phyloP scores from a whole-genome alignment of 1,140 invertebrate genomes.

The Drosophila kepulauana region DNA sequence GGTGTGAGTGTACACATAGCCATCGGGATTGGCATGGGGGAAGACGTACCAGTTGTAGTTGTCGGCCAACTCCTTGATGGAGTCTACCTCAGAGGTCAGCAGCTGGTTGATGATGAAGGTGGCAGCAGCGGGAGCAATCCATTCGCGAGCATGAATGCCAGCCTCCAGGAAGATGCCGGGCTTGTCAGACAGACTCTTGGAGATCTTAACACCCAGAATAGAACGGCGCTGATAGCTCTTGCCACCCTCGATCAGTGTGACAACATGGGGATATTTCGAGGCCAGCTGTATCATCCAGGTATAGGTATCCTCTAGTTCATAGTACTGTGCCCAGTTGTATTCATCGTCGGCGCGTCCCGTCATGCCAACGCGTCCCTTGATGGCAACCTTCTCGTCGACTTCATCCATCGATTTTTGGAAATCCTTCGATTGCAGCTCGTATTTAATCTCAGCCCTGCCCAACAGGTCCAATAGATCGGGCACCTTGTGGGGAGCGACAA shows the following conservation, averaged over 20 bases:
- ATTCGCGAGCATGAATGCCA: slow-evolving; percentile 91
- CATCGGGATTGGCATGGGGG: slow-evolving; percentile 91
- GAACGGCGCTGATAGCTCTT: slow-evolving; percentile 87
- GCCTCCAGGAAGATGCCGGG: slow-evolving; percentile 86
- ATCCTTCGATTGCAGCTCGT: slow-evolving; percentile 68
- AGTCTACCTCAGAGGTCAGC: slow-evolving; percentile 85
- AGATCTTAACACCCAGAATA: slow-evolving; percentile 88
- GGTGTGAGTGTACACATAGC: slow-evolving; percentile 90
- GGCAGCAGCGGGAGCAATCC: slow-evolving; percentile 90
- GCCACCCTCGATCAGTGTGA: slow-evolving; percentile 86
- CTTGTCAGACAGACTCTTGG: slow-evolving; percentile 78
- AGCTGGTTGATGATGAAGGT: slow-evolving; percentile 89
- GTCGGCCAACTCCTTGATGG: slow-evolving; percentile 86
- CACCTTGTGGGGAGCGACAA: slow-evolving; percentile 83
- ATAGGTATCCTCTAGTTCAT: slow-evolving; percentile 86
- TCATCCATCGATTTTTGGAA: slow-evolving; percentile 66
- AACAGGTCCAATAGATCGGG: slow-evolving; percentile 73
- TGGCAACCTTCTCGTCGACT: slow-evolving; percentile 64
- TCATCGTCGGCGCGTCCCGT: slow-evolving; percentile 43
- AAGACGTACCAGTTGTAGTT: slow-evolving; percentile 90
- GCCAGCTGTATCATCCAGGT: slow-evolving; percentile 85
- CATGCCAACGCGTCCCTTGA: slow-evolving; percentile 58
- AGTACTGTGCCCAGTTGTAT: slow-evolving; percentile 85
- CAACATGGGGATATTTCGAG: slow-evolving; percentile 82
- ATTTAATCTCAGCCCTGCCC: slow-evolving; percentile 84